Base-by-base conservation (phyloP, 2,797 vertebrate species). In the Oceanodroma leucorhoa region DNA sequence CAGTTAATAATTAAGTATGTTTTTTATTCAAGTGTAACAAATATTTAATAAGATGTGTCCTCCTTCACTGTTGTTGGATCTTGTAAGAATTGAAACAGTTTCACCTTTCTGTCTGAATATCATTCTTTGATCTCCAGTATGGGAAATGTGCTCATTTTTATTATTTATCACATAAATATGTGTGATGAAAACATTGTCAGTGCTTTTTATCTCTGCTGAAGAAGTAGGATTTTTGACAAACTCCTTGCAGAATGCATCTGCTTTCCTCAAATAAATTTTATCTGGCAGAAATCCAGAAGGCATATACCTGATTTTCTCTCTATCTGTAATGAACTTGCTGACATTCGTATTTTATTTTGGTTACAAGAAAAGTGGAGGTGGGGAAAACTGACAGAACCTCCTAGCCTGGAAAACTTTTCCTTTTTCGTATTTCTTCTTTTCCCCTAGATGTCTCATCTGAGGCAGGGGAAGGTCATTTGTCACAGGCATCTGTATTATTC, bases 11-110 rank as follows among this genome's bases (percentile, higher is more conserved):
- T 97, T 96, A 94, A 97, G 30, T 73, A 54, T 90, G 89, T 87
- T 96, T 97, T 95, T 96, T 96, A 94, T 96, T 95, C 82, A 90
- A 87, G 71, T 89, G 55, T 92, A 96, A 91, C 78, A 95, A 94
- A 95, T 95, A 94, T 95, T 97, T 95, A 82, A 95, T 93, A 94
- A 73, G 92, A 67, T 86, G 23, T 38, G 26, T 80, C 67, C 67
- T 87, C 69, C 57, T 90, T 89, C 51, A 14, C 45, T 84, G 75
- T 81, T 69, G 40, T 79, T 91, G 40, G 54, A 53, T 90, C 79
- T 93, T 5, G 0, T 67, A 87, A 94, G 77, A 86, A 89, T 60
- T 82, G 72, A 75, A 93, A 80, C 14, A 30, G 26, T 93, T 94
- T 93, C 64, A 91, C 89, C 85, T 86, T 85, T 87, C 87, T 76